Evolutionary conservation across 2,888 invertebrate genomes (phyloP), one percentile per base, ranked within the genome.

Genomic region (Euspilapteryx auroguttella): DNA sequence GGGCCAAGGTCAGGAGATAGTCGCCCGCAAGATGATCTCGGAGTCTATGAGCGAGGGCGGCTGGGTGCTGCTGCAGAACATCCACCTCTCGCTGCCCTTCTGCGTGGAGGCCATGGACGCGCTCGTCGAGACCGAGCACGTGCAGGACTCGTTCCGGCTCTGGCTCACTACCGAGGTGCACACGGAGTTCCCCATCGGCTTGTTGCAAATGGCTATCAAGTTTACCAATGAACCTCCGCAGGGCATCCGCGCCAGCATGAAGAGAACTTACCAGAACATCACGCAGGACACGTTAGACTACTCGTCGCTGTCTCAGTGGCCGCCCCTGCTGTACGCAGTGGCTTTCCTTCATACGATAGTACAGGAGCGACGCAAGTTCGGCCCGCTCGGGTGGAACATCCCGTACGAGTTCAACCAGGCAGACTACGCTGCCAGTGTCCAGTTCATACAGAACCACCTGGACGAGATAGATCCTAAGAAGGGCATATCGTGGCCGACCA

Each of bases 191-290:
- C 96, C 96, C 0, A 97, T 97, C 45, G 93, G 85, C 4, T 55
- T 85, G 17, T 59, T 85, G 10, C 87, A 96, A 82, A 91, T 93
- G 83, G 92, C 94, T 4, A 94, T 97, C 33, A 97, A 97, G 66
- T 97, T 94, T 53, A 97, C 97, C 1, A 96, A 96, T 55, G 97
- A 97, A 66, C 96, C 96, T 9, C 96, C 97, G 0, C 94, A 94
- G 77, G 97, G 95, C 6, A 25, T 29, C n/a, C 43, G 71, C 44
- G 95, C 95, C 8, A 94, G 94, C 53, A 80, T 97, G 71, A 94
- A 93, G 56, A 81, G 96, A 52, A 96, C 96, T 0, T 97, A 96
- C 51, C 93, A 94, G 63, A 76, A 66, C 33, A 84, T 94, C 8
- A 89, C 88, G 1, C 95, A 93, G 75, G 95, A 96, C 53, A 89